Conservation (phyloP, 2,888 invertebrate species). For the Ceriagrion tenellum region DNA sequence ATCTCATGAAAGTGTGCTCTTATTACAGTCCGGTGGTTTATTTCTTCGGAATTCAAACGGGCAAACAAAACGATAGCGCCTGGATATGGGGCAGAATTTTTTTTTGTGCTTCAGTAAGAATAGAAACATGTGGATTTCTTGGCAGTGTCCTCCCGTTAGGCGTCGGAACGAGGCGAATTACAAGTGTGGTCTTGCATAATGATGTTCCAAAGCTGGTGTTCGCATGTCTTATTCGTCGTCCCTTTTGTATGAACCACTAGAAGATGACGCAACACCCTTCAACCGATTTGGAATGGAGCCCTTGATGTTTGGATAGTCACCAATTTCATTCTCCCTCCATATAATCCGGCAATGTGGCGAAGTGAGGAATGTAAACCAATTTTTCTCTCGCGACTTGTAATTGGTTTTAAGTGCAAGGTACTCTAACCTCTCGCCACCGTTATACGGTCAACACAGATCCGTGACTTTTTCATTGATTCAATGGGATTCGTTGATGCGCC, state of each 20-base stretch:
- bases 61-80: no score
- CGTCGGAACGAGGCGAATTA: not conserved
- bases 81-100: no score
- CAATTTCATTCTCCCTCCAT: not conserved
- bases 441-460: no score
- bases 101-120: not conserved
- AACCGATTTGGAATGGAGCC: not conserved
- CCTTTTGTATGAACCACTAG: not conserved
- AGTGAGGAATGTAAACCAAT: no score
- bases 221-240: not conserved
- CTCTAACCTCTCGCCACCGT: no score
- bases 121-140: not conserved
- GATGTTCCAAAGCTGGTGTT: not conserved
- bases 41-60: no score
- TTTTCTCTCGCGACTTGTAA: no score
- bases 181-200: not conserved
- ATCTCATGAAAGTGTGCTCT: no score
- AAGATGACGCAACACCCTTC: not conserved
- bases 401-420: no score
- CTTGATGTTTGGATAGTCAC: not conserved
- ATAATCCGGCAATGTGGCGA: not conserved
- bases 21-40: no score
- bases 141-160: not conserved
- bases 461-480: no score
- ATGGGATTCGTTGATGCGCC: no score